Percentiles rank a stretch among this genome's conserved stretches.
Conservation (phyloP, 2,888 invertebrate species). For the Gandaritis pyraliata region DNA sequence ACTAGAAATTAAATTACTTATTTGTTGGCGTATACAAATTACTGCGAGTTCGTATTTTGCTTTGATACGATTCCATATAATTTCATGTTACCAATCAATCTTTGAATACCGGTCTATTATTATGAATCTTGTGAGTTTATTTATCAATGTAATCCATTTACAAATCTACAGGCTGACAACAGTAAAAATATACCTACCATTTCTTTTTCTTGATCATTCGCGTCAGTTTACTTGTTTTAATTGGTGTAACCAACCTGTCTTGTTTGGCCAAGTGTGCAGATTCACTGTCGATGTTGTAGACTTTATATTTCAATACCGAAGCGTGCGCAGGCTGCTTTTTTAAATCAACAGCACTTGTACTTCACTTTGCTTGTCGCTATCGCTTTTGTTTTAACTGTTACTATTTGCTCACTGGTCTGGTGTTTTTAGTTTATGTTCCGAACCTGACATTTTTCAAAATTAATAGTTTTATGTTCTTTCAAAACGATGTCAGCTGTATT, state of each 20-base stretch:
- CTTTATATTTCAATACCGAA: constrained; percentile 6
- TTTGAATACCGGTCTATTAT: no score
- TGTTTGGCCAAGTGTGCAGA: constrained; percentile 25
- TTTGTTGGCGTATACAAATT: not conserved
- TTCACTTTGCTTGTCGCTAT: not conserved
- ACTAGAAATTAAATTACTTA: not conserved
- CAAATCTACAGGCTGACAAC: constrained; percentile 1
- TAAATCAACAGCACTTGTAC: constrained; percentile 15
- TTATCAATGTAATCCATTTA: not conserved
- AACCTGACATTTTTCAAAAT: no score
- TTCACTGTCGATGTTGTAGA: constrained; percentile 10
- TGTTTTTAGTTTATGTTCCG: no score
- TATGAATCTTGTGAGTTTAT: no score
- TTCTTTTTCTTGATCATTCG: constrained; percentile 4
- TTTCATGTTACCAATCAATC: no score
- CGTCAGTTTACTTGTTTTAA: constrained; percentile 10
- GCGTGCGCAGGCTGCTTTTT: constrained; percentile 22
- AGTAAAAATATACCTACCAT: constrained; percentile 3
- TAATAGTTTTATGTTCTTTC: no score
- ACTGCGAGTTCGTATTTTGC: no score
- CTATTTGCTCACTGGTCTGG: no score
- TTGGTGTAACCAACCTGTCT: constrained; percentile 10
- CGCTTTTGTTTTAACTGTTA: constrained; percentile 7
- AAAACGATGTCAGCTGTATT: no score
- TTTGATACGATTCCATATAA: no score